Base-by-base conservation (phyloP, 2,797 vertebrate genomes). In the Smutsia temminckii region DNA sequence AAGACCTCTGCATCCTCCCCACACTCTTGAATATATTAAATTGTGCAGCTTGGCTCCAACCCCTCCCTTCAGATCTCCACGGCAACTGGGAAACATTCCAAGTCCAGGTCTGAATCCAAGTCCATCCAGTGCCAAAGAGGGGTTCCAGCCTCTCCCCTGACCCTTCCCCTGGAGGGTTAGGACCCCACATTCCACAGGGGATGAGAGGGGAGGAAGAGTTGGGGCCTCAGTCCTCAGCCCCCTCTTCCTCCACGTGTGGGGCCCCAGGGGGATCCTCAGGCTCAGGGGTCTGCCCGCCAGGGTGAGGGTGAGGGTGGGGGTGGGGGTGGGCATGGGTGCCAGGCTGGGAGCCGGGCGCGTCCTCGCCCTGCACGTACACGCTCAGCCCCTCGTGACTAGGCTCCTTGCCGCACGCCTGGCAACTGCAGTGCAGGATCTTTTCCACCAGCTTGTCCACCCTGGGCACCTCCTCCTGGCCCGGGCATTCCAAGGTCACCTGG, bases 401-500 rank as follows among this genome's bases (percentile, higher is more conserved):
- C 83, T 99, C 99, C 97, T 99, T 99, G 97, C 99, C 99, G 0
- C 99, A 99, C 0, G 99, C 99, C 98, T 99, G 99, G 98, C 99
- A 99, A 98, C 99, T 99, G 87, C 99, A 99, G 91, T 99, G 99
- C 74, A 99, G 97, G 77, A 99, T 99, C 98, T 99, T 99, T 98
- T 99, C 99, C 98, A 99, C 99, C 97, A 99, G 98, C 91, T 99
- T 99, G 96, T 99, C 99, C 96, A 99, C 99, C 2, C 98, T 98
- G 61, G 99, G 99, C 79, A 99, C 98, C 74, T 99, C 99, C 4
- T 99, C 99, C 0, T 98, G 99, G 96, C 98, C 99, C 0, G 99
- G 99, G 46, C 99, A 99, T 96, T 99, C 99, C 98, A 99, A 95
- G 0, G 99, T 99, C 97, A 99, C 99, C 99, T 99, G 97, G n/a